These are phyloP conservation scores for Tromatobia lineatoria DNA, from an alignment of 2,888 invertebrate genomes.

Conservation along the genomic window DNA sequence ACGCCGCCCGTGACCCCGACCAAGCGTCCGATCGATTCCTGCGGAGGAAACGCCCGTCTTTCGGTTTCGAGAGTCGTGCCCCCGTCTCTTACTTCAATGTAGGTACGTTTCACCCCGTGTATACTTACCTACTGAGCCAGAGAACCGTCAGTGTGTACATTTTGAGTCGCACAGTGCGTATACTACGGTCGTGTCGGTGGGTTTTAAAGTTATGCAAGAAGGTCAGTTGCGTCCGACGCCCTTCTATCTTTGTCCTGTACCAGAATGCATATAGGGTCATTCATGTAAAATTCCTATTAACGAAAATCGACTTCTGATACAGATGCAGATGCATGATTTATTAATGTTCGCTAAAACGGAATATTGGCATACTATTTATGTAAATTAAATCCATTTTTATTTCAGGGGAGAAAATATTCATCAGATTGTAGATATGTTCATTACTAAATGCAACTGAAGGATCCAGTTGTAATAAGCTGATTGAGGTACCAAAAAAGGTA, in stretches of 20 bases:
- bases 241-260: conserved; percentile 43
- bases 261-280: conserved; percentile 33
- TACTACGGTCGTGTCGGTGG: conserved; percentile 49
- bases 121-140: conserved; percentile 26
- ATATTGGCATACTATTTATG: not conserved
- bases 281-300: conserved; percentile 15
- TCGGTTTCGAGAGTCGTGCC: conserved; percentile 18
- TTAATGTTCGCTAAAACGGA: no score
- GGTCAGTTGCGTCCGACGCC: conserved; percentile 72
- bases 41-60: conserved; percentile 62
- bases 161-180: conserved; percentile 9
- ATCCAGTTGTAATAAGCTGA: no score
- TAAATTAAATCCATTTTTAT: no score
- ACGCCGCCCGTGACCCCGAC: conserved; percentile 56
- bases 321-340: not conserved
- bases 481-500: no score
- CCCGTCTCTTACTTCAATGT: not conserved
- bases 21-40: conserved; percentile 58
- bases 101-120: not conserved
- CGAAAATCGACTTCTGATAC: not conserved
- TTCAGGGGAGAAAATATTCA: no score
- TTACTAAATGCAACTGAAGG: no score
- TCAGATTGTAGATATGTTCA: no score
- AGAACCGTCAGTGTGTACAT: conserved; percentile 3
- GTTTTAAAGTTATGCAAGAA: conserved; percentile 73